These are phyloP conservation scores for Tetragnatha versicolor DNA, from an alignment of 1,140 invertebrate genomes.

Conservation along the genomic window DNA sequence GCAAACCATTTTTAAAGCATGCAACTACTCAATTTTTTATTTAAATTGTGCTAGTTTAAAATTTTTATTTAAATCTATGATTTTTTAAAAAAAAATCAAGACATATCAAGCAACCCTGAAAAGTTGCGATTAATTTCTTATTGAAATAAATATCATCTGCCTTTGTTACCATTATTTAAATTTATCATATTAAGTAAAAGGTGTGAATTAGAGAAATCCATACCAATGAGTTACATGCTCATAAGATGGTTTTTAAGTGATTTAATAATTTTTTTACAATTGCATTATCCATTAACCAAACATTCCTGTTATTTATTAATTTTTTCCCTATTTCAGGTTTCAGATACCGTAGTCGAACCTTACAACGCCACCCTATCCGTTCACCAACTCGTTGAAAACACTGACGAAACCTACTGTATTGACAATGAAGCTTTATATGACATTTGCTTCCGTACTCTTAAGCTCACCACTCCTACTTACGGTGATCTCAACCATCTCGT, in stretches of 20 bases:
- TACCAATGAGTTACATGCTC: background rate
- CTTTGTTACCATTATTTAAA: background rate
- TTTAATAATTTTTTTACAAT: background rate
- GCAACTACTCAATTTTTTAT: too few species aligned
- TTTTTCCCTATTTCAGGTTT: slow-evolving; percentile 63
- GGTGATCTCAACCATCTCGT: slow-evolving; percentile 71
- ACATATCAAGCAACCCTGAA: too few species aligned
- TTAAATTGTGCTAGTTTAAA: too few species aligned
- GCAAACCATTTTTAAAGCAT: too few species aligned
- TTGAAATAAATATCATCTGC: background rate
- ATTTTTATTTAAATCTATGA: too few species aligned
- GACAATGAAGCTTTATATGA: slow-evolving; percentile 86
- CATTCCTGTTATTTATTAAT: background rate
- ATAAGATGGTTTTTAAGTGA: background rate
- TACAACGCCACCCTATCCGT: slow-evolving; percentile 75
- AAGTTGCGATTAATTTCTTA: too few species aligned
- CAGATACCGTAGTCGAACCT: slow-evolving; percentile 70
- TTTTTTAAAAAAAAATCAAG: too few species aligned
- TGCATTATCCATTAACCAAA: background rate
- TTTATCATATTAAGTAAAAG: background rate
- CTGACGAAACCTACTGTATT: slow-evolving; percentile 71
- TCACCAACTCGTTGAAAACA: slow-evolving; percentile 80
- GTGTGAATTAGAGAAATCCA: background rate
- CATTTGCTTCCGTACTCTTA: slow-evolving; percentile 90
- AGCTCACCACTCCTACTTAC: slow-evolving; percentile 74